A percentile compares a stretch with the other conserved stretches of the same genome.
phyloP scores from a whole-genome alignment of 2,888 invertebrate genomes.

The Epirrita christyi region DNA sequence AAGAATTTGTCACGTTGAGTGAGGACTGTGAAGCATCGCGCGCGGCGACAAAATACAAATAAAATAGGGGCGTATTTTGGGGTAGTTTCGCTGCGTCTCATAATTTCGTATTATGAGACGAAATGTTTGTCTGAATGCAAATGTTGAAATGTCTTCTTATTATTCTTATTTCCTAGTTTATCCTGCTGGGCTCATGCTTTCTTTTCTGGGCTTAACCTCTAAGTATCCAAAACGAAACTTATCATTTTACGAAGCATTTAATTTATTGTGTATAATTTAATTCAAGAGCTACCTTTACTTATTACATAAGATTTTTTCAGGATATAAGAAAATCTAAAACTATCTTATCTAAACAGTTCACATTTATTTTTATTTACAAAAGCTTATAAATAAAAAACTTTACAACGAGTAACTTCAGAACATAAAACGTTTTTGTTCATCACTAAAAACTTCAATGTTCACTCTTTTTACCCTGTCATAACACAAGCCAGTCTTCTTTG shows the following conservation, averaged over 20 bases:
- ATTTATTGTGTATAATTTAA: slow-evolving; percentile 19
- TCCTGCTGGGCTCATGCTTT: background rate
- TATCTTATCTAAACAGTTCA: slow-evolving; percentile 2
- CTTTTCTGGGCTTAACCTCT: background rate
- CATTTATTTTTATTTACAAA: slow-evolving; percentile 37
- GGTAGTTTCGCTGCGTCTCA: too few relatives aligned
- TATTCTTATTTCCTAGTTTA: too few relatives aligned
- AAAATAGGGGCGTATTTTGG: too few relatives aligned
- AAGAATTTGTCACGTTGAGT: too few relatives aligned
- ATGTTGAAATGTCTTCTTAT: too few relatives aligned
- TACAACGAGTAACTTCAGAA: slow-evolving; percentile 21
- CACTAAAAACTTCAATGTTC: slow-evolving; percentile 37
- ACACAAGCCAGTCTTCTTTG: slow-evolving; percentile 92
- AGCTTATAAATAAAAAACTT: slow-evolving; percentile 32
- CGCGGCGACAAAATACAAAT: too few relatives aligned
- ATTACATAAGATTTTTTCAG: slow-evolving; percentile 10
- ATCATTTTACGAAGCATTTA: slow-evolving; percentile 11
- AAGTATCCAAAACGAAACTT: background rate
- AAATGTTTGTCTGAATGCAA: too few relatives aligned
- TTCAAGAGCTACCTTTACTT: slow-evolving; percentile 4
- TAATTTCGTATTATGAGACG: too few relatives aligned
- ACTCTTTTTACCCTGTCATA: slow-evolving; percentile 66
- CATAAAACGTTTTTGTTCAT: slow-evolving; percentile 32
- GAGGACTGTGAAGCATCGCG: too few relatives aligned
- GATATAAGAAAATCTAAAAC: slow-evolving; percentile 26